Evolutionary conservation across 2,113 vertebrate genomes (phyloP), one percentile per base, ranked within the genome.

Genomic region (Chionomys nivalis): DNA sequence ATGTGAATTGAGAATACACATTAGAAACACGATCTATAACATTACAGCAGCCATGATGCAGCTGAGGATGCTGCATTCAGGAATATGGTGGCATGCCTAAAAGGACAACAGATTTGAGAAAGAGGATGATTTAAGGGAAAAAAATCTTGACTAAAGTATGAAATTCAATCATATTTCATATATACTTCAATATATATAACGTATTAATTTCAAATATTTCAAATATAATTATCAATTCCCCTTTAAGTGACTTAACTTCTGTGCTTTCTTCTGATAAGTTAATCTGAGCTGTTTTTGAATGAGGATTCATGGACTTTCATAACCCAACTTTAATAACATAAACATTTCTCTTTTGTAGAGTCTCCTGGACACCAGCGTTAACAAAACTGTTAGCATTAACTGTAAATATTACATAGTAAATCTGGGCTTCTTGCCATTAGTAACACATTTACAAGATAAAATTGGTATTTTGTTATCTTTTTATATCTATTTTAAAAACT

Each of bases 61-160:
- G 4, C 1, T 75, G 39, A 52, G 23, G 63, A 5, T 58, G 33
- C 5, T 78, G 1, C 72, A 9, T 21, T 39, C 24, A 96, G 73
- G 78, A 65, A 82, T 24, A 52, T 95, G n/a, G 7, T 66, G 13
- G 26, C 44, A 89, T 47, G 14, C 11, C 79, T 87, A n/a, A 96
- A 85, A 31, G 17, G 19, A 68, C 47, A 87, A n/a, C 23, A 39
- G 9, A 31, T 72, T 89, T 68, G 14, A 73, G 47, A 92, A 61
- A 68, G 9, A 39, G 92, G 87, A 78, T 66, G 5, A 47, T 86
- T 75, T 86, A 11, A 28, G 44, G 28, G 14, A 55, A 89, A 82
- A 91, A 90, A 39, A 6, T 36, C 16, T 96, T 81, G 42, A 49
- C n/a, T 81, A 61, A 82, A 96, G 68, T 36, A 79, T 89, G 21